Evolutionary conservation across 2,797 vertebrate species (phyloP).

Genomic region (Nannoperca obscura): DNA sequence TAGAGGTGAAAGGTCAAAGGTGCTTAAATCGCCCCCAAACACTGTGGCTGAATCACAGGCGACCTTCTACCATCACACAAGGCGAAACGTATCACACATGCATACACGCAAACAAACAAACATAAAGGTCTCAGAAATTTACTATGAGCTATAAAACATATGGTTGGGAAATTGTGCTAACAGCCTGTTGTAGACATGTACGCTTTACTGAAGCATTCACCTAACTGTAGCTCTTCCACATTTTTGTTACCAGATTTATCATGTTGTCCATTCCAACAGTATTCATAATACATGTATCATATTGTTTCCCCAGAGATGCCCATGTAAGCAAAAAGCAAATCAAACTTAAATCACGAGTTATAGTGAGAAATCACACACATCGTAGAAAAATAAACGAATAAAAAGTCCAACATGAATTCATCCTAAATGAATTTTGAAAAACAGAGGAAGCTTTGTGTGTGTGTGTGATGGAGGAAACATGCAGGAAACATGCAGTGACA

Average conservation of each 20-base stretch:
- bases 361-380: not conserved
- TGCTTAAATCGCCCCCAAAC: conserved; percentile 18
- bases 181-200: not conserved
- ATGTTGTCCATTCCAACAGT: not conserved
- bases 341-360: not conserved
- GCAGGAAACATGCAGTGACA: conserved; percentile 8
- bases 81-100: not conserved
- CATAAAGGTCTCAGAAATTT: not conserved
- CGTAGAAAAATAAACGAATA: not conserved
- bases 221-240: not conserved
- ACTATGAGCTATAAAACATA: conserved; percentile 3
- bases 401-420: not conserved
- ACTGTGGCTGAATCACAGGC: not conserved
- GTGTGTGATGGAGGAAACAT: conserved; percentile 2
- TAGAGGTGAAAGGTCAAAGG: conserved; percentile 47
- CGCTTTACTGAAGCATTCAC: not conserved
- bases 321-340: not conserved
- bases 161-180: not conserved
- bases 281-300: not conserved
- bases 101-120: not conserved
- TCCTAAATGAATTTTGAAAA: conserved; percentile 5
- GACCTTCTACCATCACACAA: no score
- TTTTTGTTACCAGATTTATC: not conserved
- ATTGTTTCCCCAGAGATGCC: not conserved
- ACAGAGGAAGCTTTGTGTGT: conserved; percentile 8